A percentile compares a stretch with the other conserved stretches of the same genome.
Conservation (phyloP, 2,888 invertebrate species). For the Ophion obscuratus region DNA sequence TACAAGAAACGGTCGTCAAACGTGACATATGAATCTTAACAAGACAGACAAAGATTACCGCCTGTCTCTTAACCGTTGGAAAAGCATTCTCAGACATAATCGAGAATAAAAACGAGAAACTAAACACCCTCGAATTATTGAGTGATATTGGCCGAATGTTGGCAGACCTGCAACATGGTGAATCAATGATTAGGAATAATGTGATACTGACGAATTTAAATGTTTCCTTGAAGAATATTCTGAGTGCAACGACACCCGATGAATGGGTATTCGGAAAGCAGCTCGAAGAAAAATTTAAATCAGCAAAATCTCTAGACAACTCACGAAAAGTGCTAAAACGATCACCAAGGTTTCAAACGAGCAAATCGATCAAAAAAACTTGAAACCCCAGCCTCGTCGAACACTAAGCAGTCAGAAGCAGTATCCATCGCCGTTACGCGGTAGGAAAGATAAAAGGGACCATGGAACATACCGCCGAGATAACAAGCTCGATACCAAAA, state of each 20-base stretch:
- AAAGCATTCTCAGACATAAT: conserved; percentile 7
- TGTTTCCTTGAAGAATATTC: conserved; percentile 37
- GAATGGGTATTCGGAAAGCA: conserved; percentile 56
- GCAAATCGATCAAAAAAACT: not conserved
- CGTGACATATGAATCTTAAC: conserved; percentile 55
- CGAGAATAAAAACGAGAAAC: not conserved
- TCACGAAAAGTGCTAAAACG: conserved; percentile 21
- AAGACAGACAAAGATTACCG: conserved; percentile 57
- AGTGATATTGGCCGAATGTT: conserved; percentile 51
- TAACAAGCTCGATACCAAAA: conserved; percentile 9
- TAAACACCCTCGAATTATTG: conserved; percentile 11
- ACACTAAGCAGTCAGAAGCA: not conserved
- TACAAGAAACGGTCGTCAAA: conserved; percentile 46
- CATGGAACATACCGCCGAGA: not conserved
- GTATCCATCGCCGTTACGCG: conserved; percentile 12
- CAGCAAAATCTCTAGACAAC: conserved; percentile 39
- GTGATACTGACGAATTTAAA: conserved; percentile 43
- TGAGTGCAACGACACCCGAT: conserved; percentile 38
- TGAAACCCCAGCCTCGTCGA: not conserved
- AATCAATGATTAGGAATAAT: conserved; percentile 42
- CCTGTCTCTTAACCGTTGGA: conserved; percentile 52
- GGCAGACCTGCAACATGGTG: conserved; percentile 56
- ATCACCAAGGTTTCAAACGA: not conserved
- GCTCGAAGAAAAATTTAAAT: conserved; percentile 41
- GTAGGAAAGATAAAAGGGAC: conserved; percentile 20